A percentile compares a stretch with the other conserved stretches of the same genome.
These are phyloP conservation scores for Eupelmus urozonus DNA, from an alignment of 2,888 invertebrate species.

Conservation along the genomic window DNA sequence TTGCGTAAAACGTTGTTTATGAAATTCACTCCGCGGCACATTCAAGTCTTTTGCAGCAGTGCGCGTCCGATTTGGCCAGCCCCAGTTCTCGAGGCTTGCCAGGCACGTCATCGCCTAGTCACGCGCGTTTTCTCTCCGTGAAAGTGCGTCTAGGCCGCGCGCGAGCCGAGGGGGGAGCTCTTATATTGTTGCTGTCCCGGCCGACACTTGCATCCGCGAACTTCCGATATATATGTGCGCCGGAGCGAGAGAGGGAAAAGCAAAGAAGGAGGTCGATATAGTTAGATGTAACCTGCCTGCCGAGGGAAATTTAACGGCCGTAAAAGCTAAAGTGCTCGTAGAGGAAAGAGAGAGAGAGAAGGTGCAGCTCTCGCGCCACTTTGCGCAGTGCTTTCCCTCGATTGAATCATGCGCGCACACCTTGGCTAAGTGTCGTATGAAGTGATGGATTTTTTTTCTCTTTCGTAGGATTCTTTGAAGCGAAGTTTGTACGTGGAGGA, in stretches of 20 bases:
- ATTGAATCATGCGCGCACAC: constrained; percentile 36
- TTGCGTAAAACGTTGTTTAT: constrained; percentile 36
- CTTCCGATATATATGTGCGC: constrained; percentile 28
- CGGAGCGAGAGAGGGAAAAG: constrained; percentile 3
- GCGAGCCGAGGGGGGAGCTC: too few species aligned
- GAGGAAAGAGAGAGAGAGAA: constrained; percentile 5
- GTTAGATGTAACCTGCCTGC: constrained; percentile 25
- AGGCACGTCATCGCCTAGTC: constrained; percentile 47
- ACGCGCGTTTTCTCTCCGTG: constrained; percentile 46
- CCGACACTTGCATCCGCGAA: constrained; percentile 23
- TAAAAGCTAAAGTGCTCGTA: constrained; percentile 41
- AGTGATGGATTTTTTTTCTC: constrained; percentile 18
- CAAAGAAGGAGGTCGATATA: constrained; percentile 51
- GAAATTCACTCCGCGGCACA: constrained; percentile 45
- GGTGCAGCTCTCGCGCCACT: not conserved
- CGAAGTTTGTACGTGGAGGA: too few species aligned
- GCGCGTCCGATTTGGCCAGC: constrained; percentile 14
- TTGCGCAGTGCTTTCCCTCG: constrained; percentile 40
- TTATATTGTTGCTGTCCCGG: not conserved
- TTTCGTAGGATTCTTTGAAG: too few species aligned
- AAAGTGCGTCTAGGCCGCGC: constrained; percentile 22
- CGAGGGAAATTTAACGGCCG: constrained; percentile 46
- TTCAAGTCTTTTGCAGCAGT: constrained; percentile 25
- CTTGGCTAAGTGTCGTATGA: too few species aligned
- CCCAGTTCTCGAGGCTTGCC: too few species aligned